These are phyloP conservation scores for Pteropus alecto DNA, from an alignment of 2,113 vertebrate species.

Conservation along the genomic window DNA sequence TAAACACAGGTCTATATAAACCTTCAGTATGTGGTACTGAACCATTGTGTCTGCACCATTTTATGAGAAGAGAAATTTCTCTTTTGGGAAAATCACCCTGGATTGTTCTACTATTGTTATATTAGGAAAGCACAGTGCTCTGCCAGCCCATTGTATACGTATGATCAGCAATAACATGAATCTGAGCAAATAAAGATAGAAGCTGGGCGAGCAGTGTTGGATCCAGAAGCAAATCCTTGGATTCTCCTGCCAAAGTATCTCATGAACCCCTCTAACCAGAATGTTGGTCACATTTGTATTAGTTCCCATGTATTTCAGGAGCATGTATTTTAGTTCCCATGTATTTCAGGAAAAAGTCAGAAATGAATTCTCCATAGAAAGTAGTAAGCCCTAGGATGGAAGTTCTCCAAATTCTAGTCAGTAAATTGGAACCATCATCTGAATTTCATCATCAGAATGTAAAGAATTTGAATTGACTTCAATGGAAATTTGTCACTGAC, in stretches of 20 bases:
- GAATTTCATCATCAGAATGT: background rate
- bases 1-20: background rate
- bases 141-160: background rate
- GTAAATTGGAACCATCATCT: background rate
- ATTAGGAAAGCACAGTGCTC: background rate
- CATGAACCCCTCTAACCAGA: background rate
- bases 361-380: background rate
- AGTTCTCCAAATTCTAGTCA: background rate
- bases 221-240: background rate
- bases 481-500: too few species aligned
- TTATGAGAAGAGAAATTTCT: slow-evolving; percentile 2
- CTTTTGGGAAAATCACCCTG: background rate
- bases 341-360: background rate
- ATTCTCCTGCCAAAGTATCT: background rate
- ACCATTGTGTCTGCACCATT: background rate
- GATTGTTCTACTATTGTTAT: background rate
- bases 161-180: background rate
- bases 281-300: background rate
- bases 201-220: background rate
- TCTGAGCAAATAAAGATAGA: background rate
- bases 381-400: background rate
- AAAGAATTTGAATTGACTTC: too few species aligned
- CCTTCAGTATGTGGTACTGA: background rate
- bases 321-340: background rate
- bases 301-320: background rate